A percentile compares a stretch with the other conserved stretches of the same genome.
phyloP scores from a whole-genome alignment of 2,113 vertebrate species.

The Psilopogon haemacephalus region DNA sequence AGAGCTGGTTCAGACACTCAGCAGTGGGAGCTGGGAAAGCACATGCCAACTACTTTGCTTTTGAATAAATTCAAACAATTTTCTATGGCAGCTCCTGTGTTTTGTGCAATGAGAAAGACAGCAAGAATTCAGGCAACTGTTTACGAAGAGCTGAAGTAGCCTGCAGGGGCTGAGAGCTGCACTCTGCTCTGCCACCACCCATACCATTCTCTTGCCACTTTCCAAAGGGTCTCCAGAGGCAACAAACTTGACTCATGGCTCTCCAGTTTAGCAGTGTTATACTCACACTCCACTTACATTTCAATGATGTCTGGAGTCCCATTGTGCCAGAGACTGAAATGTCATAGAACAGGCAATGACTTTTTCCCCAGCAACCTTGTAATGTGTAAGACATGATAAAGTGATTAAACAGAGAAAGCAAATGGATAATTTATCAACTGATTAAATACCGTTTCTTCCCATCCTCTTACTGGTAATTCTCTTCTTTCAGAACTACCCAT shows the following conservation, averaged over 20 bases:
- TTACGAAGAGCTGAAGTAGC: fast-evolving
- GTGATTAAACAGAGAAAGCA: not conserved
- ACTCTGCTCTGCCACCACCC: not conserved
- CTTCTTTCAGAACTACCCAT: not conserved
- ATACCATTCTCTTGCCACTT: not conserved
- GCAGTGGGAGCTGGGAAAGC: not conserved
- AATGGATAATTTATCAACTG: not conserved
- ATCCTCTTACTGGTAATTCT: not conserved
- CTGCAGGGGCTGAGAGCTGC: not conserved
- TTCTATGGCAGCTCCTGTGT: not conserved
- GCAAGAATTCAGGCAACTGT: not conserved
- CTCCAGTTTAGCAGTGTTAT: not conserved
- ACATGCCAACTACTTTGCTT: not conserved
- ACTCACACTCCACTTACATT: not conserved
- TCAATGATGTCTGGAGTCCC: not conserved
- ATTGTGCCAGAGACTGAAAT: fast-evolving
- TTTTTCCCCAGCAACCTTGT: not conserved
- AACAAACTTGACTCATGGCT: not conserved
- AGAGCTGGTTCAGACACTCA: not conserved
- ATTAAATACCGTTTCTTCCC: not conserved
- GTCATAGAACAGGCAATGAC: not conserved
- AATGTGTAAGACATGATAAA: not conserved
- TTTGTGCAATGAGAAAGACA: not conserved
- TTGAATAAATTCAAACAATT: not conserved
- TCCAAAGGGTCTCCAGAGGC: not conserved